Base-by-base conservation (phyloP, 2,113 vertebrate genomes). In the Oreochromis niloticus region DNA sequence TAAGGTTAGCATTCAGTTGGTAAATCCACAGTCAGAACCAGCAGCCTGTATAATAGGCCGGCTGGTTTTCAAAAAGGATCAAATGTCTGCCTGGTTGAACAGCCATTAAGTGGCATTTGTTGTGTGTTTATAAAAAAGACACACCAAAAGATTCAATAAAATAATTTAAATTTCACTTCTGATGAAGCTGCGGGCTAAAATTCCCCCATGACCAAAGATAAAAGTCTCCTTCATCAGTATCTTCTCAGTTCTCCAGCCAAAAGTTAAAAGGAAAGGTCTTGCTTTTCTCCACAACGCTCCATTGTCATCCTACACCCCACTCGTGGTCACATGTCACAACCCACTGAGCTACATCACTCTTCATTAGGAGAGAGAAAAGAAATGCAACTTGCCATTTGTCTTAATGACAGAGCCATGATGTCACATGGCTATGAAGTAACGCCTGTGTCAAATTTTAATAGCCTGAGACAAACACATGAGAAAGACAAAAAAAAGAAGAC, bases 171-270 rank as follows among this genome's bases (percentile, higher is more conserved):
- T 89, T 57, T 90, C 17, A 80, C 17, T 27, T 84, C 83, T 91
- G 81, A 83, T 86, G 80, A 41, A 80, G 30, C 79, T 88, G 82
- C 68, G 81, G 54, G 75, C 68, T 84, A 39, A 68, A 87, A 66
- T 30, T 82, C 83, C 75, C 89, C 63, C 55, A 48, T 59, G 87
- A 88, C 82, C 75, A 73, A 27, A 89, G 86, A 93, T 91, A 82
- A 88, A 93, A 83, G 83, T 86, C 61, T 83, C 55, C 41, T 52
- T 92, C 48, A 84, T 57, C 85, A 86, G 30, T 73, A 13, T 88
- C 78, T 80, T 57, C 86, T 94, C 79, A 91, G 91, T 93, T 92
- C 90, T 84, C 84, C 46, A 59, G 84, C 91, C 92, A 94, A 91
- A 66, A 87, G 22, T 86, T 43, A 85, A 79, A 88, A 85, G 71